phyloP scores from a whole-genome alignment of 2,797 vertebrate genomes.

The Leptatherina wallacei region DNA sequence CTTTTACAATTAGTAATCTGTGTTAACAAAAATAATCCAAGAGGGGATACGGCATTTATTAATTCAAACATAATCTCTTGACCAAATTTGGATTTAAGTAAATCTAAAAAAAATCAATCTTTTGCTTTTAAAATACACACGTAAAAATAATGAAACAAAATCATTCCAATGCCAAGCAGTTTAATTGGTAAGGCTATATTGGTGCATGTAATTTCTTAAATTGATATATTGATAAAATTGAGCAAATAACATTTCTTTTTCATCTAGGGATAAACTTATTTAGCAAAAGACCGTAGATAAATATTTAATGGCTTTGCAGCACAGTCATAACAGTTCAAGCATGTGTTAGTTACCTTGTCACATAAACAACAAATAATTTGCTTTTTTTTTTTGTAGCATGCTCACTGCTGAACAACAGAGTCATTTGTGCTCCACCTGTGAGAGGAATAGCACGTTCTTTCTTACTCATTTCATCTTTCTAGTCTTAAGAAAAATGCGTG shows the following conservation, averaged over 20 bases:
- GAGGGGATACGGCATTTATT: conserved; percentile 7
- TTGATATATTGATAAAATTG: background rate
- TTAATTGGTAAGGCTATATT: conserved; percentile 61
- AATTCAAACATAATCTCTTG: background rate
- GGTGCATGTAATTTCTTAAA: conserved; percentile 42
- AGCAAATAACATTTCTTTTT: background rate
- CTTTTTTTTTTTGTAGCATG: background rate
- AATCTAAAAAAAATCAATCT: conserved; percentile 29
- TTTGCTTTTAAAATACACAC: conserved; percentile 9
- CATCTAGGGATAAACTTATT: background rate
- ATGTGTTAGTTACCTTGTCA: background rate
- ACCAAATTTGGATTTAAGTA: conserved; percentile 28
- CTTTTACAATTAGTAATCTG: background rate
- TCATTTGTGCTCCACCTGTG: background rate
- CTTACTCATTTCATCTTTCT: background rate
- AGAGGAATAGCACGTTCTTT: background rate
- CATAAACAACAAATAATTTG: background rate
- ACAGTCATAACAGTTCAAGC: background rate
- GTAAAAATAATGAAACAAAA: conserved; percentile 14
- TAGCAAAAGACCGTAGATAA: background rate
- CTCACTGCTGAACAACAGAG: background rate
- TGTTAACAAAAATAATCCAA: conserved; percentile 35
- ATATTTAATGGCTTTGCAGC: background rate
- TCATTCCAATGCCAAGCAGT: conserved; percentile 14
- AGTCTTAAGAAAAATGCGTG: background rate